These are phyloP conservation scores for Microctonus brassicae DNA, from an alignment of 2,888 invertebrate genomes.

Conservation along the genomic window DNA sequence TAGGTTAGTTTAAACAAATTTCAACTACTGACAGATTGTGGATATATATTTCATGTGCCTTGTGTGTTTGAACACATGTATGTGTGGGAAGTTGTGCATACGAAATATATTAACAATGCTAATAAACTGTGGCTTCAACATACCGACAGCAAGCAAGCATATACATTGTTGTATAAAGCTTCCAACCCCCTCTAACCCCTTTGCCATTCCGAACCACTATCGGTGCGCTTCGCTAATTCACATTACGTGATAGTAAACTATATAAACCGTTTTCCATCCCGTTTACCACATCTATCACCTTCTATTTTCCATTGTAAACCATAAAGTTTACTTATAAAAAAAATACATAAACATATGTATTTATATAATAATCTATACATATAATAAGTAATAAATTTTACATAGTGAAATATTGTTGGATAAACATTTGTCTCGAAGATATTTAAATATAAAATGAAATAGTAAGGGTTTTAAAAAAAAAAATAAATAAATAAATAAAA, in stretches of 20 bases:
- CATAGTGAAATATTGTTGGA: neutral
- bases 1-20: neutral
- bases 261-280: slow-evolving; percentile 49
- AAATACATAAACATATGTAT: neutral
- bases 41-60: neutral
- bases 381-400: neutral
- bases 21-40: neutral
- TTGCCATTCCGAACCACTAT: slow-evolving; percentile 52
- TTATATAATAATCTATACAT: neutral
- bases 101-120: slow-evolving; percentile 54
- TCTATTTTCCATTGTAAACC: slow-evolving; percentile 40
- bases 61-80: neutral
- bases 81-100: slow-evolving; percentile 34
- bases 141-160: neutral
- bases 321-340: slow-evolving; percentile 42
- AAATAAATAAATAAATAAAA: neutral
- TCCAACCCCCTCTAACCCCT: too few species aligned
- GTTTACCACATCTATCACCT: slow-evolving; percentile 43
- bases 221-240: slow-evolving; percentile 50
- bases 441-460: neutral
- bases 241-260: slow-evolving; percentile 43
- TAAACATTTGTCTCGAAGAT: too few species aligned
- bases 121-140: slow-evolving; percentile 52
- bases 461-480: neutral
- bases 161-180: slow-evolving; percentile 14